A percentile compares a stretch with the other conserved stretches of the same genome.
These are phyloP conservation scores for Orchesella cincta DNA, from an alignment of 1,140 invertebrate genomes.

Conservation along the genomic window DNA sequence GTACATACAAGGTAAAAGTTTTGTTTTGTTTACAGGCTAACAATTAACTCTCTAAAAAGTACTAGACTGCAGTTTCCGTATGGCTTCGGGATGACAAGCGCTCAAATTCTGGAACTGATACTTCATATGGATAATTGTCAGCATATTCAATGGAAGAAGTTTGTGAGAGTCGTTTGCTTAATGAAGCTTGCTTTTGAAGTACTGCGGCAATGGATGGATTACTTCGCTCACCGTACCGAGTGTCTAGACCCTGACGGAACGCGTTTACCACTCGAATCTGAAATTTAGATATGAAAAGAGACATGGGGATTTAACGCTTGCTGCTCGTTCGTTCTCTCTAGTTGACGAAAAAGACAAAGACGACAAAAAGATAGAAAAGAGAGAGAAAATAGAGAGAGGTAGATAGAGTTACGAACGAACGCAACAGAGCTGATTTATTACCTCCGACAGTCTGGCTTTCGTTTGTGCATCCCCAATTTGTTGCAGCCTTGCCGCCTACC, in stretches of 20 bases:
- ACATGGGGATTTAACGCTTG: constrained; percentile 27
- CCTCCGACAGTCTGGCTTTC: constrained; percentile 50
- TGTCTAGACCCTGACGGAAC: constrained; percentile 96
- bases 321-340: neutral
- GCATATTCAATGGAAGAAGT: constrained; percentile 88
- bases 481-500: constrained; percentile 52
- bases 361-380: constrained; percentile 17
- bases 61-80: constrained; percentile 87
- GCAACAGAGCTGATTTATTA: constrained; percentile 52
- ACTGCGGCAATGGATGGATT: constrained; percentile 85
- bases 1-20: too few relatives aligned
- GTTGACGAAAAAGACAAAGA: constrained; percentile 1
- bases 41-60: neutral
- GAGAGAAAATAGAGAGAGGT: constrained; percentile 18
- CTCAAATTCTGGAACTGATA: constrained; percentile 84
- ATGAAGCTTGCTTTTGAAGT: constrained; percentile 84
- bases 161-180: constrained; percentile 85
- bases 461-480: constrained; percentile 51
- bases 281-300: constrained; percentile 57
- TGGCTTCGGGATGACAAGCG: constrained; percentile 86
- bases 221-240: constrained; percentile 87
- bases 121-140: constrained; percentile 80
- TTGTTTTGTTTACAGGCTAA: too few relatives aligned
- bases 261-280: constrained; percentile 99
- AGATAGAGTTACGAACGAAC: constrained; percentile 42